A percentile compares a stretch with the other conserved stretches of the same genome.
Evolutionary conservation across 2,888 invertebrate species (phyloP).

Genomic region (Syrphus vitripennis): DNA sequence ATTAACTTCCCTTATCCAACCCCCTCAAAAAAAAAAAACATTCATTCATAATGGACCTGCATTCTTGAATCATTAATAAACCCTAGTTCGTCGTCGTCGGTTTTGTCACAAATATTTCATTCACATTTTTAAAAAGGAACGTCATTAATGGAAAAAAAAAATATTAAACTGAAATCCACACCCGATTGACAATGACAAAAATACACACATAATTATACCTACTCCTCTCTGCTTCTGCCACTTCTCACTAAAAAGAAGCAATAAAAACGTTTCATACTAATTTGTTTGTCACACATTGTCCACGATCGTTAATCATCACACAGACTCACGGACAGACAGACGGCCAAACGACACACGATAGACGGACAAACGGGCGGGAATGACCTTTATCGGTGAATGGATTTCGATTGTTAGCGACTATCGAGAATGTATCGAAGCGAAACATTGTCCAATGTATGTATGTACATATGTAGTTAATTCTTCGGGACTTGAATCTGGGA

Average conservation of each 20-base stretch:
- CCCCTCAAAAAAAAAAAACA: no score
- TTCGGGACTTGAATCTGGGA: constrained; percentile 13
- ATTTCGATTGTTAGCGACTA: background rate
- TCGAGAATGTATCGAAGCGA: constrained; percentile 30
- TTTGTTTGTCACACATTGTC: constrained; percentile 68
- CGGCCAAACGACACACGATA: background rate
- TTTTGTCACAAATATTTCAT: constrained; percentile 64
- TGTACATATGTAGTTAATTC: constrained; percentile 2
- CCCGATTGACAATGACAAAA: constrained; percentile 66
- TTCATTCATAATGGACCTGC: constrained; percentile 23
- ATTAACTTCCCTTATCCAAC: background rate
- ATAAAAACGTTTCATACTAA: constrained; percentile 68
- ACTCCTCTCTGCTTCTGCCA: background rate
- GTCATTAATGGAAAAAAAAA: constrained; percentile 53
- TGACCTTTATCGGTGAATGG: constrained; percentile 55
- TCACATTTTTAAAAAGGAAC: constrained; percentile 48
- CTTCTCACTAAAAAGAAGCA: constrained; percentile 42
- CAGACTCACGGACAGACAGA: constrained; percentile 29
- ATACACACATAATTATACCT: background rate
- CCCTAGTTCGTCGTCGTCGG: no score
- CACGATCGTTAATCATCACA: constrained; percentile 62
- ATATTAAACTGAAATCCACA: constrained; percentile 65
- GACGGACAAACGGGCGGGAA: constrained; percentile 5
- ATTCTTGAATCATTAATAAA: constrained; percentile 46
- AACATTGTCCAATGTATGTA: background rate